Evolutionary conservation across 2,888 invertebrate genomes (phyloP).

Genomic region (Hirtodrosophila duncani): DNA sequence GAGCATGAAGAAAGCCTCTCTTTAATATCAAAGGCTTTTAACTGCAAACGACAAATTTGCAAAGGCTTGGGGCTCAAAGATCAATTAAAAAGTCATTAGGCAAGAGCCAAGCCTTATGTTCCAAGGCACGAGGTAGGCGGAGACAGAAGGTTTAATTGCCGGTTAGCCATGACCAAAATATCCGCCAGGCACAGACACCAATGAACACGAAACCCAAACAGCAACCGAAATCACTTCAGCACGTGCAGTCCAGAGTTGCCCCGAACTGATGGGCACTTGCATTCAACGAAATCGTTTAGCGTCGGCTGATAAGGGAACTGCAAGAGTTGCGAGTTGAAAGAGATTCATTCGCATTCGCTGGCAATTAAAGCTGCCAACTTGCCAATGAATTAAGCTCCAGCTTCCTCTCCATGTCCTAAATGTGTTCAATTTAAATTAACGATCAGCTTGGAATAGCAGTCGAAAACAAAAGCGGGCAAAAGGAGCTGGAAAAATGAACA

Average conservation of each 20-base stretch:
- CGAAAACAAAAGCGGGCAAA: constrained; percentile 7
- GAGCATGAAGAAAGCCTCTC: constrained; percentile 1
- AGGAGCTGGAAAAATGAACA: constrained; percentile 24
- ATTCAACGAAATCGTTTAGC: constrained; percentile 69
- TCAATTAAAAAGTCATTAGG: constrained; percentile 70
- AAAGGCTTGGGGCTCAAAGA: constrained; percentile 21
- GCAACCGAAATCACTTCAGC: constrained; percentile 52
- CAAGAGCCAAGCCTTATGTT: constrained; percentile 2
- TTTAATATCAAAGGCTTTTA: neutral
- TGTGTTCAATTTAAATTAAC: constrained; percentile 70
- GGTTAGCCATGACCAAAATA: constrained; percentile 61
- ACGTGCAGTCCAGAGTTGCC: constrained; percentile 48
- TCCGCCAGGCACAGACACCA: constrained; percentile 41
- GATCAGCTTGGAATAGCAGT: constrained; percentile 58
- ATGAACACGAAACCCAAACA: constrained; percentile 2
- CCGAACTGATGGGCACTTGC: constrained; percentile 69
- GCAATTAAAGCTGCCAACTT: constrained; percentile 59
- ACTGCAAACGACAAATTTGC: constrained; percentile 47
- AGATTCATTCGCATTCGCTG: constrained; percentile 18
- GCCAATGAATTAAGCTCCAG: constrained; percentile 23
- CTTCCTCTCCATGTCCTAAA: constrained; percentile 58
- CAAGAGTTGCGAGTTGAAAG: neutral
- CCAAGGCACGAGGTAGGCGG: neutral
- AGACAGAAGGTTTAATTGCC: constrained; percentile 53
- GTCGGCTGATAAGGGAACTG: constrained; percentile 12